Evolutionary conservation across 2,888 invertebrate genomes (phyloP), one percentile per base, ranked within the genome.

Genomic region (Phyllotreta cruciferae): DNA sequence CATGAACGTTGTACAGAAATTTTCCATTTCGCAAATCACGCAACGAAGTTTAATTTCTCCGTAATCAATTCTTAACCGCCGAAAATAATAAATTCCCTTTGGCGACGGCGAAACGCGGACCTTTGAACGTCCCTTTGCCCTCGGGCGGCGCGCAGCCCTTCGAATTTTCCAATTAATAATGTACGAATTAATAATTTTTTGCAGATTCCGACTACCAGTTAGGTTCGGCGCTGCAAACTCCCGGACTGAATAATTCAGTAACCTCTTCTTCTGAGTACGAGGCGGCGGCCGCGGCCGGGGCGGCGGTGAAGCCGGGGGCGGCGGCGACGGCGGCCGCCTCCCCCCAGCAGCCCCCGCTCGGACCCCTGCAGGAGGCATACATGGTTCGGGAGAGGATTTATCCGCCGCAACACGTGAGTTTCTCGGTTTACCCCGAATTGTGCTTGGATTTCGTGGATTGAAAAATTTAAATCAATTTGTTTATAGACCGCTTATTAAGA

Each of bases 201-300:
- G 44, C 77, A 86, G 89, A 89, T 83, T 88, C 88, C 70, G 89
- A 89, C 83, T 89, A 89, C 81, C 89, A 89, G 82, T 83, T 89
- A 77, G 88, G 88, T 75, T 87, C 88, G 76, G 87, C 87, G 75
- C 87, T 85, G 71, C 88, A 88, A 79, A 88, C 88, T 70, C 88
- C 88, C 65, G 85, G 88, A 71, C 71, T 81, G 69, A 80, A 81
- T 75, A 81, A 81, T 77, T 78, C 80, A 72, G 78, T 75, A 68
- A 74, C 77, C 66, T 75, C 79, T 58, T 62, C 70, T 66, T 69
- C 73, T 58, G 79, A 79, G 69, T 79, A 78, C 72, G 78, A 77
- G 66, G 72, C 74, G 62, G 70, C 75, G 56, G 70, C 75, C 55
- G 52, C 44, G n/a, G 56, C 13, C 24, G 56, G 52, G 24, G 76